Evolutionary conservation across 2,797 vertebrate genomes (phyloP).

Genomic region (Cirrhinus molitorella): DNA sequence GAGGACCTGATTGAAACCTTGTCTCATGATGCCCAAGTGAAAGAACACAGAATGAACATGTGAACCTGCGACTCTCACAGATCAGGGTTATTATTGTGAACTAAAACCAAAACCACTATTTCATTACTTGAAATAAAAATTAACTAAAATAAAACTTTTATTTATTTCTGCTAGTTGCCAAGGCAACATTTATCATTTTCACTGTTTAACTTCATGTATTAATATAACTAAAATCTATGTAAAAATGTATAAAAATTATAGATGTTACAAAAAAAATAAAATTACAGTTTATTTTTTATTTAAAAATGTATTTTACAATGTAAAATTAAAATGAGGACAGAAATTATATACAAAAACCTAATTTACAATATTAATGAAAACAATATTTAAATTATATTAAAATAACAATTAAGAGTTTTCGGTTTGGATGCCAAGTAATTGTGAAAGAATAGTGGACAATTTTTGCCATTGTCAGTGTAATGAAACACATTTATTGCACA

Average conservation of each 20-base stretch:
- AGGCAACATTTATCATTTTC: not conserved
- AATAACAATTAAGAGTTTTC: too few relatives aligned
- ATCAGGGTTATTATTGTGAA: not conserved
- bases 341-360: not conserved
- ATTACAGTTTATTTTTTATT: too few relatives aligned
- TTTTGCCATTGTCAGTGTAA: too few relatives aligned
- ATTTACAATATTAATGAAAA: not conserved
- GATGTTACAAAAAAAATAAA: too few relatives aligned
- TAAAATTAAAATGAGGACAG: not conserved
- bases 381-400: too few relatives aligned
- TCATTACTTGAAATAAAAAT: not conserved
- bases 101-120: not conserved
- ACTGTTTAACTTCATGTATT: not conserved
- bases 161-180: too few relatives aligned
- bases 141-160: not conserved
- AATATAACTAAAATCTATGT: too few relatives aligned
- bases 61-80: not conserved
- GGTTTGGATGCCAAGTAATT: too few relatives aligned
- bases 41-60: not conserved
- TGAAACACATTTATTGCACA: too few relatives aligned
- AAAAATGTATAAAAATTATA: too few relatives aligned
- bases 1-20: not conserved
- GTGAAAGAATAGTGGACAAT: too few relatives aligned
- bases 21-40: not conserved
- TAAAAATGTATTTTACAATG: too few relatives aligned